Conservation (phyloP, 2,113 vertebrate genomes). For the Macquaria australasica region DNA sequence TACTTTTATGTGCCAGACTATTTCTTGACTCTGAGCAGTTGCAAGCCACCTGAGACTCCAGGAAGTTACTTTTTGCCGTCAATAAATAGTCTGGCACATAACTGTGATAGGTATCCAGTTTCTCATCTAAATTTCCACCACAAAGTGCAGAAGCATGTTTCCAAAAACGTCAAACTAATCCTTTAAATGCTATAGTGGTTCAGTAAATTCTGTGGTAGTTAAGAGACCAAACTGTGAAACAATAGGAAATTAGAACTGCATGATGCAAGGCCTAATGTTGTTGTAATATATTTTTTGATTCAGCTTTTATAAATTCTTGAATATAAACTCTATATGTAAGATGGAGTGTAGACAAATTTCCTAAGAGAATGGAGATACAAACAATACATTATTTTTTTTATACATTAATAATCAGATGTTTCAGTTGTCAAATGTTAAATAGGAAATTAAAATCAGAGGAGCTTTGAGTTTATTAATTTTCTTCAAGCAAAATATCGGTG, state of each 20-base stretch:
- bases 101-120: not conserved
- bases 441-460: not conserved
- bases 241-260: not conserved
- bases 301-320: not conserved
- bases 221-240: conserved; percentile 28
- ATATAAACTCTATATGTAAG: not conserved
- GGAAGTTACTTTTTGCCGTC: not conserved
- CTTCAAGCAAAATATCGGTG: not conserved
- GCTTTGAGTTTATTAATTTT: not conserved
- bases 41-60: no score
- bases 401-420: not conserved
- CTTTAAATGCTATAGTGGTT: not conserved
- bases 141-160: not conserved
- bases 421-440: not conserved
- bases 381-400: not conserved
- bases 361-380: not conserved
- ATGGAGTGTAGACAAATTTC: not conserved
- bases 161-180: not conserved
- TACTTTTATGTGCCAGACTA: not conserved
- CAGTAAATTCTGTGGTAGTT: not conserved
- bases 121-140: not conserved
- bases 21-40: not conserved
- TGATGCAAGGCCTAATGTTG: not conserved
- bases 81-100: not conserved
- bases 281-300: conserved; percentile 17